Evolutionary conservation across 2,888 invertebrate species (phyloP).

Genomic region (Hermaeophaga mercurialis): DNA sequence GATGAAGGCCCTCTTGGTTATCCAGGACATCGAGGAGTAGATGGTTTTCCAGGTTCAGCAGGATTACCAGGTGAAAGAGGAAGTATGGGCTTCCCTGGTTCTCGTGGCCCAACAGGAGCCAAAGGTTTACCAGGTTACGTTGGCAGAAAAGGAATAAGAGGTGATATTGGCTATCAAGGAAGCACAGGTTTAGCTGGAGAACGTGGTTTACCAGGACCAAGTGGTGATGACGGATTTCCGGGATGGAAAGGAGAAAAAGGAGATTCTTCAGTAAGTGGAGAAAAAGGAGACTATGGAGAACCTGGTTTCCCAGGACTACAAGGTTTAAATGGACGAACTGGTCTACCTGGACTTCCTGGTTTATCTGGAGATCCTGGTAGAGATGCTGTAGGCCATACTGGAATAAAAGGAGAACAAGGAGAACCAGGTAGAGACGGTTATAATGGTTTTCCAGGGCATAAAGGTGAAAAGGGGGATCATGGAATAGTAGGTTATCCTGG

Average conservation of each 20-base stretch:
- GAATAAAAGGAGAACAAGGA: constrained; percentile 60
- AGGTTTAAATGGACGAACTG: constrained; percentile 43
- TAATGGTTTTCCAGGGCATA: constrained; percentile 66
- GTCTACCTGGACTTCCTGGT: constrained; percentile 60
- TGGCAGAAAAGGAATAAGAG: constrained; percentile 49
- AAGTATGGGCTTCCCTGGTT: constrained; percentile 51
- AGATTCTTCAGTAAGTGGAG: constrained; percentile 66
- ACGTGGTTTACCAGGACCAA: constrained; percentile 50
- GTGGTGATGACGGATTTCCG: constrained; percentile 56
- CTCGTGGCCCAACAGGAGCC: constrained; percentile 52
- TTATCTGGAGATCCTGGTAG: constrained; percentile 50
- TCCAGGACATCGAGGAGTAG: constrained; percentile 50
- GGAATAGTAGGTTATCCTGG: constrained; percentile 61
- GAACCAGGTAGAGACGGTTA: constrained; percentile 63
- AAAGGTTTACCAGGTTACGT: constrained; percentile 44
- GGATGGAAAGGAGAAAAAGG: constrained; percentile 59
- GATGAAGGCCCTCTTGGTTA: constrained; percentile 55
- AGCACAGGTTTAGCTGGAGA: constrained; percentile 39
- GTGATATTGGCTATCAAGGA: constrained; percentile 59
- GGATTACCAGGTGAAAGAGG: constrained; percentile 61
- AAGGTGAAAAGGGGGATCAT: constrained; percentile 65
- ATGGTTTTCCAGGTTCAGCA: constrained; percentile 58
- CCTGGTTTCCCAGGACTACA: constrained; percentile 43
- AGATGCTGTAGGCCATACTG: constrained; percentile 64
- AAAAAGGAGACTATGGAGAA: constrained; percentile 65